Percentiles rank a stretch among this genome's conserved stretches.
phyloP scores from a whole-genome alignment of 2,888 invertebrate genomes.

The Drosophila longiperda region DNA sequence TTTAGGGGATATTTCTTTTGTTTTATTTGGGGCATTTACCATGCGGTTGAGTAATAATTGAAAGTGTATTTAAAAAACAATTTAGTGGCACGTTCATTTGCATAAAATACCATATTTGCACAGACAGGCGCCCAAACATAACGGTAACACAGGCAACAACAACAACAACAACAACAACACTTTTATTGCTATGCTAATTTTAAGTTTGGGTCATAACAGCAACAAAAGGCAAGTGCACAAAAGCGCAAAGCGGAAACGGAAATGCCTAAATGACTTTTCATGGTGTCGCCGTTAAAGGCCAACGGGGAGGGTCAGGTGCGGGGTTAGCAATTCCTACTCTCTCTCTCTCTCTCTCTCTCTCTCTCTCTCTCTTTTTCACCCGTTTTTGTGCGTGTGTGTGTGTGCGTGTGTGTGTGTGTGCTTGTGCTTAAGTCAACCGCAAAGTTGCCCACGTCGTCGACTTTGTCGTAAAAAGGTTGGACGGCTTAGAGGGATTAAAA shows the following conservation, averaged over 20 bases:
- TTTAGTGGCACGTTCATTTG: slow-evolving; percentile 68
- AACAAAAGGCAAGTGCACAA: slow-evolving; percentile 71
- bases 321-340: not conserved
- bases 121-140: slow-evolving; percentile 33
- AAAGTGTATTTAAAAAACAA: slow-evolving; percentile 79
- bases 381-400: slow-evolving; percentile 1
- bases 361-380: slow-evolving; percentile 15
- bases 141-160: not conserved
- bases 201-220: slow-evolving; percentile 56
- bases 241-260: slow-evolving; percentile 76
- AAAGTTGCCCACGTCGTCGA: slow-evolving; percentile 74
- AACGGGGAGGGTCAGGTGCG: not conserved
- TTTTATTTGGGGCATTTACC: slow-evolving; percentile 23
- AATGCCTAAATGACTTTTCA: slow-evolving; percentile 80
- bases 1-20: slow-evolving; percentile 16
- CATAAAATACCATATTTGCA: slow-evolving; percentile 59
- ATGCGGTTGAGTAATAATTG: slow-evolving; percentile 64
- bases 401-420: slow-evolving; percentile 14
- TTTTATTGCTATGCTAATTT: slow-evolving; percentile 80
- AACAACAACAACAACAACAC: slow-evolving; percentile 43
- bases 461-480: slow-evolving; percentile 74
- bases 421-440: slow-evolving; percentile 56
- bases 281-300: slow-evolving; percentile 57
- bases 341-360: not conserved
- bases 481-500: slow-evolving; percentile 76